These are phyloP conservation scores for Dasyornis broadbenti DNA, from an alignment of 2,113 vertebrate genomes.

Conservation along the genomic window DNA sequence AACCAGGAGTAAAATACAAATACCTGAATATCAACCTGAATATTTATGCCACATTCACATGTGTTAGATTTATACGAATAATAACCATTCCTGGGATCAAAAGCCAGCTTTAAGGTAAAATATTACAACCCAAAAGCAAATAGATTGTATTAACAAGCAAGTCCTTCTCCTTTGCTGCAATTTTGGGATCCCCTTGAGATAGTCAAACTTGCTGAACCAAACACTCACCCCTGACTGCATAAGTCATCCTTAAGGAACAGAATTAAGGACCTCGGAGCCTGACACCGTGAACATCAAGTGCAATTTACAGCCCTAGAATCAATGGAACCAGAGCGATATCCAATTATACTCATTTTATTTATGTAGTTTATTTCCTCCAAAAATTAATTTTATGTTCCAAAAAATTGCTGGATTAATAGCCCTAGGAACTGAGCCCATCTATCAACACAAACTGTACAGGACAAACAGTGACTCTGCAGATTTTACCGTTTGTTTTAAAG, in stretches of 20 bases:
- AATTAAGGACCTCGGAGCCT: constrained; percentile 23
- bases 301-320: constrained; percentile 47
- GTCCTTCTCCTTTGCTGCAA: background rate
- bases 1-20: background rate
- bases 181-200: background rate
- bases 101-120: background rate
- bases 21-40: background rate
- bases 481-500: background rate
- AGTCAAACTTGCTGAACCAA: background rate
- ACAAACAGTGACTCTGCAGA: background rate
- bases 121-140: background rate
- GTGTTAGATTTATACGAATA: background rate
- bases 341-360: constrained; percentile 28
- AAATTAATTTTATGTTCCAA: constrained; percentile 6
- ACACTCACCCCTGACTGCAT: background rate
- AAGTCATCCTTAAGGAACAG: constrained; percentile 32
- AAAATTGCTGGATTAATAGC: constrained; percentile 20
- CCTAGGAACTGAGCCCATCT: background rate
- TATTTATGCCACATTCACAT: background rate
- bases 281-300: background rate
- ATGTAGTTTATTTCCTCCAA: background rate
- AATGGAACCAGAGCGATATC: background rate
- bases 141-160: background rate
- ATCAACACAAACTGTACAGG: background rate
- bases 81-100: background rate